Evolutionary conservation across 2,888 invertebrate species (phyloP), one percentile per base, ranked within the genome.

Genomic region (Drosophila paracracens): DNA sequence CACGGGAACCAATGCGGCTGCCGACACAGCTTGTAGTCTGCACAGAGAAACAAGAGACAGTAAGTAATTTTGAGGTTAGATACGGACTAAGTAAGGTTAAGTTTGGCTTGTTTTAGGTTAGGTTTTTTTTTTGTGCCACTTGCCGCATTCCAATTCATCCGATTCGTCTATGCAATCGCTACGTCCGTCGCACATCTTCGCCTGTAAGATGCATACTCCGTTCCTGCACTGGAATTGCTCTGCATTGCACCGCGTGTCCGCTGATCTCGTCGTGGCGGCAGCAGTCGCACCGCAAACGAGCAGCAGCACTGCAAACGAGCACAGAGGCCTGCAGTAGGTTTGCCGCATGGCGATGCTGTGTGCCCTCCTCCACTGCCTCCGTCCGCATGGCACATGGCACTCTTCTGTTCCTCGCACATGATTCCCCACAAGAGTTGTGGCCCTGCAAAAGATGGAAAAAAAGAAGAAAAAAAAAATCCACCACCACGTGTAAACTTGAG

Each of bases 161-260:
- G 92, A 88, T 70, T 89, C 81, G 74, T 93, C 92, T 33, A 83
- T 71, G 81, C 93, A 93, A 82, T 93, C 92, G 16, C 66, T 80
- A 67, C 74, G 90, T 70, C 91, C 91, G 83, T 93, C 91, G 71
- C 93, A 93, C 75, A 92, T 91, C 82, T 91, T 91, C 70, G 89
- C 82, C 62, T 74, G 77, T 74, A 89, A 78, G 80, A 93, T 92
- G 81, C 93, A 93, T 58, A 83, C 88, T 68, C 92, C 92, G 89
- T 95, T 93, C 25, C 91, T 85, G 77, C 95, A 96, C 31, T 94
- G 91, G 83, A 94, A 95, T 72, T 94, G 93, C 31, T 93, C 91
- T 25, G 93, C 91, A 58, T 94, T 92, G 76, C 92, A 92, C 72
- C 70, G 71, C 43, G 57, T 77, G 72, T 76, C 50, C 70, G 71